These are phyloP conservation scores for Catalaphyllia jardinei DNA, from an alignment of 64 coral and sea anemone species.

Conservation along the genomic window DNA sequence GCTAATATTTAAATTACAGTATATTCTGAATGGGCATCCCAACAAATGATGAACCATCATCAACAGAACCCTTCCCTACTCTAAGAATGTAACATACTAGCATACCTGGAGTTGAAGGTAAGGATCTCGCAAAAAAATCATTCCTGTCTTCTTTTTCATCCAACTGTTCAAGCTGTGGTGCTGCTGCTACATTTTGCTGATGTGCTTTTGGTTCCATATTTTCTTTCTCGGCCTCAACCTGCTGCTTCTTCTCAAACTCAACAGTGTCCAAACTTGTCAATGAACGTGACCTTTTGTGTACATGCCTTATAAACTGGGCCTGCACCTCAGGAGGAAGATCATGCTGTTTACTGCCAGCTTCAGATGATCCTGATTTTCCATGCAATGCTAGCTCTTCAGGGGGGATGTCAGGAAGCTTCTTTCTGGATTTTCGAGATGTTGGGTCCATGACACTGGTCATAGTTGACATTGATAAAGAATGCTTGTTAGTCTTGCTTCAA, in stretches of 20 bases:
- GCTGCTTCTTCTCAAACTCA: constrained; percentile 37
- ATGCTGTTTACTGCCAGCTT: constrained; percentile 17
- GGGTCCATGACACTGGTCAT: constrained; percentile 19
- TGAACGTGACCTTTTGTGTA: constrained; percentile 77
- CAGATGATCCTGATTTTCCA: not conserved
- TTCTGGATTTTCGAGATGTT: constrained; percentile 20
- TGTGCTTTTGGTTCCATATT: constrained; percentile 13
- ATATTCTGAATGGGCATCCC: too few species aligned
- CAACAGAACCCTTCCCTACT: too few species aligned
- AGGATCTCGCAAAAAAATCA: constrained; percentile 1
- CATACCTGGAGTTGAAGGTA: constrained; percentile 72
- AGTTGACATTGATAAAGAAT: not conserved
- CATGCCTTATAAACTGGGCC: constrained; percentile 70
- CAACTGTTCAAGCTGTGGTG: not conserved
- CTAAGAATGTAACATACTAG: too few species aligned
- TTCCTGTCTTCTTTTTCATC: not conserved
- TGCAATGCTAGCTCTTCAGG: constrained; percentile 54
- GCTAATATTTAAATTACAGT: too few species aligned
- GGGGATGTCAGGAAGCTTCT: constrained; percentile 77
- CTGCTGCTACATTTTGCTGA: not conserved
- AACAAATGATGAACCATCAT: too few species aligned
- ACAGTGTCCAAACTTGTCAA: constrained; percentile 65
- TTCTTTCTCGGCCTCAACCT: constrained; percentile 29
- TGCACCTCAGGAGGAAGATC: constrained; percentile 80
- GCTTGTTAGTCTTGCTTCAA: not conserved